Evolutionary conservation across 2,888 invertebrate species (phyloP).

Genomic region (Phorcus lineatus): DNA sequence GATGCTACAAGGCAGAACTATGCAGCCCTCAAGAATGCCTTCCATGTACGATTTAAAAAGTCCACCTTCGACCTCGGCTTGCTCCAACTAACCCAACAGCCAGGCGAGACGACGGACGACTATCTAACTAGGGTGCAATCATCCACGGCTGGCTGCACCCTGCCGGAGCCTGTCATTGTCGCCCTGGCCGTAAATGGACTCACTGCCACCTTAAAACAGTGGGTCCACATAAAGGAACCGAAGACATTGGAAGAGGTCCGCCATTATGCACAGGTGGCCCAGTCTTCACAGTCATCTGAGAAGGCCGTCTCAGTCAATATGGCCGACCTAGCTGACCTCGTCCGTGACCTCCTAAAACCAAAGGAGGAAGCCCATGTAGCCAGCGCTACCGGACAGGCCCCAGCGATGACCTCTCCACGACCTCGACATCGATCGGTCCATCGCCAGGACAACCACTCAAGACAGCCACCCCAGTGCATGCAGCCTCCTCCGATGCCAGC

Average conservation of each 20-base stretch:
- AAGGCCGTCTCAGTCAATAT: neutral
- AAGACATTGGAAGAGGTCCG: neutral
- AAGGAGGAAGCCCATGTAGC: neutral
- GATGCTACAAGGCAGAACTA: too few relatives aligned
- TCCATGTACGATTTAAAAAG: neutral
- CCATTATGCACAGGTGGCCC: neutral
- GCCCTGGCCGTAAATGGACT: neutral
- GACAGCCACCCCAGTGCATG: too few relatives aligned
- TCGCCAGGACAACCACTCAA: too few relatives aligned
- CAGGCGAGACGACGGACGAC: neutral
- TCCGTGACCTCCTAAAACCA: neutral
- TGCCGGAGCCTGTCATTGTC: neutral
- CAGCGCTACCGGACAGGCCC: neutral
- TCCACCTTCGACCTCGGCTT: neutral
- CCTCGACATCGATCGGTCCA: too few relatives aligned
- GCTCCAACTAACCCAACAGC: neutral
- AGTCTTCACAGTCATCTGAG: neutral
- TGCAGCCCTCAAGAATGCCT: neutral
- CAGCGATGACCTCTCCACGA: too few relatives aligned
- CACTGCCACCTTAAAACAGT: neutral
- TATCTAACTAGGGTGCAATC: neutral
- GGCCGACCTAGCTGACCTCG: neutral
- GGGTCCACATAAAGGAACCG: neutral
- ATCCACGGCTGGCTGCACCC: neutral
- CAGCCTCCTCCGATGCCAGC: too few relatives aligned